Percentiles rank a stretch among this genome's conserved stretches.
These are phyloP conservation scores for Cebuella pygmaea DNA, from an alignment of 2,797 vertebrate species.

Conservation along the genomic window DNA sequence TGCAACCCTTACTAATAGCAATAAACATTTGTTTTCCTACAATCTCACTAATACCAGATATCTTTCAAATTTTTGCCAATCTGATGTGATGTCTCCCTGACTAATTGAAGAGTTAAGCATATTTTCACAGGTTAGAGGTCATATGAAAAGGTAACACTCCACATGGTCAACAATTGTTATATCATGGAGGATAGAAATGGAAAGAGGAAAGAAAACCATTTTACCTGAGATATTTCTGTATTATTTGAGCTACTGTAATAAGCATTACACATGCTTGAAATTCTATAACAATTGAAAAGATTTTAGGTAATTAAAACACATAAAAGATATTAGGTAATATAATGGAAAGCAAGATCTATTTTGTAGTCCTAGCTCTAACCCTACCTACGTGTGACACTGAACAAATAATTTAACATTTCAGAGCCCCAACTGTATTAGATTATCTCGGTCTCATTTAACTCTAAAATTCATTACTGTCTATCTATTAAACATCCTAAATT, in stretches of 20 bases:
- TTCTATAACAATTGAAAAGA: neutral
- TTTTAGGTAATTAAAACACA: neutral
- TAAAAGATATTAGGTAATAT: neutral
- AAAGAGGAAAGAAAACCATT: conserved; percentile 17
- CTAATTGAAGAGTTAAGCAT: neutral
- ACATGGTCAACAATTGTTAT: neutral
- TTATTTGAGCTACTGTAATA: neutral
- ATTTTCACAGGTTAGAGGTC: neutral
- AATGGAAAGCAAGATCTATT: conserved; percentile 1
- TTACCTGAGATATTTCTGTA: neutral
- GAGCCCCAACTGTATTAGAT: neutral
- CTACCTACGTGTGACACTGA: neutral
- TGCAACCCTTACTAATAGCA: neutral
- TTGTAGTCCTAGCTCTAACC: neutral
- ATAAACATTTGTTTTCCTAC: neutral
- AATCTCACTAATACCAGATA: neutral
- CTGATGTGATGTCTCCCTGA: neutral
- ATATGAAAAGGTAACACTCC: neutral
- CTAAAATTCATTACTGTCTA: conserved; percentile 19
- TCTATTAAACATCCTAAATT: neutral
- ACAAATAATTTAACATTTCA: neutral
- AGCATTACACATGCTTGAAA: neutral
- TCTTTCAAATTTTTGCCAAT: conserved; percentile 15
- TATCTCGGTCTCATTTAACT: conserved; percentile 10
- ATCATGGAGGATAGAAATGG: neutral